A percentile compares a stretch with the other conserved stretches of the same genome.
These are phyloP conservation scores for Tuberolachnus salignus DNA, from an alignment of 2,888 invertebrate genomes.

Conservation along the genomic window DNA sequence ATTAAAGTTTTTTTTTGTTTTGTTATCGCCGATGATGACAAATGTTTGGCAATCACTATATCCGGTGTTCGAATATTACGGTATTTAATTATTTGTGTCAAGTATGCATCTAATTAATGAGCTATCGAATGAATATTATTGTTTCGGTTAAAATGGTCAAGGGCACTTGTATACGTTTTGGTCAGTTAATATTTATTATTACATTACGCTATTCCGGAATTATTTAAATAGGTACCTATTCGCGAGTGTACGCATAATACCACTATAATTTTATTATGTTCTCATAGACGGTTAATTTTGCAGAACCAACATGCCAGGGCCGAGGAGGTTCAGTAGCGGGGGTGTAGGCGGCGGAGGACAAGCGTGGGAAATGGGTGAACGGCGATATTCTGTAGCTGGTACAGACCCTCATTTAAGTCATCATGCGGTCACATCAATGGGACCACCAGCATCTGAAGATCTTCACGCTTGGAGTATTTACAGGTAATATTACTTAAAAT, in stretches of 20 bases:
- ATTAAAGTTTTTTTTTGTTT: not conserved
- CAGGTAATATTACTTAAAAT: constrained; percentile 66
- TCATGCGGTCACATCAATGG: constrained; percentile 59
- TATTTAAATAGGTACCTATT: too few species aligned
- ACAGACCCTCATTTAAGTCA: constrained; percentile 59
- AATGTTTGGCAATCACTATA: constrained; percentile 47
- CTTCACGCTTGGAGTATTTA: constrained; percentile 96
- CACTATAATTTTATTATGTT: not conserved
- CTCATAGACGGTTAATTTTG: constrained; percentile 13
- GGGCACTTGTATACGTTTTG: constrained; percentile 22
- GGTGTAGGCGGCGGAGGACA: constrained; percentile 55
- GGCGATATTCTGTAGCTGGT: constrained; percentile 75
- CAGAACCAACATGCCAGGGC: constrained; percentile 49
- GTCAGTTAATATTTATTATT: not conserved
- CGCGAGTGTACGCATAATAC: too few species aligned
- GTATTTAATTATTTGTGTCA: constrained; percentile 54
- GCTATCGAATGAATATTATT: constrained; percentile 16
- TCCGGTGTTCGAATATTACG: constrained; percentile 44
- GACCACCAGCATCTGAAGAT: constrained; percentile 79
- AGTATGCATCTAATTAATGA: constrained; percentile 37
- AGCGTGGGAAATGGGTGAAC: constrained; percentile 72
- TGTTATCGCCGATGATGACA: constrained; percentile 8
- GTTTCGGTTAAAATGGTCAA: constrained; percentile 26
- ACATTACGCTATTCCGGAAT: constrained; percentile 5
- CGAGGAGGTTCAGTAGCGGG: constrained; percentile 47